A percentile compares a stretch with the other conserved stretches of the same genome.
Conservation (phyloP, 1,140 invertebrate genomes). For the Drosophila lini region DNA sequence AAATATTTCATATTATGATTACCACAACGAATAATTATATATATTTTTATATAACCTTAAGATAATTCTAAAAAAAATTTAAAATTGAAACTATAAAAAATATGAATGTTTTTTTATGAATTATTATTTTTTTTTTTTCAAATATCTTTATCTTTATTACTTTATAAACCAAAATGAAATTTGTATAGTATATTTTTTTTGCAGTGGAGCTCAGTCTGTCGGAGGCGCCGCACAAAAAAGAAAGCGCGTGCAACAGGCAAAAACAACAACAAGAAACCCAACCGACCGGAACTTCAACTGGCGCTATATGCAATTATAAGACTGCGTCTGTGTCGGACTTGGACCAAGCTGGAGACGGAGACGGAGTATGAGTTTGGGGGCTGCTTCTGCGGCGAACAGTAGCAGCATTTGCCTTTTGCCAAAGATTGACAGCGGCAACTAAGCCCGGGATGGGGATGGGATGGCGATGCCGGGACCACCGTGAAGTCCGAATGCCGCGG, state of each 20-base stretch:
- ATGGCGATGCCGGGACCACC: slow-evolving; percentile 58
- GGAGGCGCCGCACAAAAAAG: slow-evolving; percentile 76
- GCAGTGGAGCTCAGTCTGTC: slow-evolving; percentile 11
- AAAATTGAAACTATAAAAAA: too few relatives aligned
- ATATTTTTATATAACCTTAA: too few relatives aligned
- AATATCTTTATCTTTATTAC: too few relatives aligned
- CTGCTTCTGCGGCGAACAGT: slow-evolving; percentile 57
- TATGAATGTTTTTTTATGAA: too few relatives aligned
- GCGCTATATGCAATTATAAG: slow-evolving; percentile 81
- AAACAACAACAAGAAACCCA: slow-evolving; percentile 60
- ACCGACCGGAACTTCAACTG: slow-evolving; percentile 80
- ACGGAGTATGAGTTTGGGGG: slow-evolving; percentile 5
- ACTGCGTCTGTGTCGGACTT: slow-evolving; percentile 18
- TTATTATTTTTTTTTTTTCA: too few relatives aligned
- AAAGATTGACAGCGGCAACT: slow-evolving; percentile 74
- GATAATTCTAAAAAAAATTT: too few relatives aligned
- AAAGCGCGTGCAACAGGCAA: slow-evolving; percentile 75
- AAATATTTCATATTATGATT: too few relatives aligned
- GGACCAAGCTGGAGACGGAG: neutral
- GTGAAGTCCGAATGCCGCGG: slow-evolving; percentile 39
- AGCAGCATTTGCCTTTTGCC: slow-evolving; percentile 76
- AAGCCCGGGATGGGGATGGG: slow-evolving; percentile 42
- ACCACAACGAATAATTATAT: too few relatives aligned
- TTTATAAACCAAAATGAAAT: too few relatives aligned
- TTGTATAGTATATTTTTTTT: neutral